Conservation (phyloP, 2,888 invertebrate species). For the Macaria notata region DNA sequence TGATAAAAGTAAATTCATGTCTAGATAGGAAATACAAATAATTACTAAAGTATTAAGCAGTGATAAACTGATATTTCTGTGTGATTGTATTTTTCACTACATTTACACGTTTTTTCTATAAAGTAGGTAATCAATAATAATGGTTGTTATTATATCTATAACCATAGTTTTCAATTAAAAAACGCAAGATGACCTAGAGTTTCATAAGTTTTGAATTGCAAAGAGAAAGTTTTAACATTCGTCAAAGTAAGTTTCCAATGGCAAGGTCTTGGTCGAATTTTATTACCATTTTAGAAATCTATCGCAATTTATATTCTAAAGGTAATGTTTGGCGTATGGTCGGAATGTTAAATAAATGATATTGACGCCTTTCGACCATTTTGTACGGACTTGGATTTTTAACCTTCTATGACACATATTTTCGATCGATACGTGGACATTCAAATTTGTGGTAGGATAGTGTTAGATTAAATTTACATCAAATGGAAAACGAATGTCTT, state of each 20-base stretch:
- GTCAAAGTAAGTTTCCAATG: slow-evolving; percentile 8
- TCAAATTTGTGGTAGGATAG: too few species aligned
- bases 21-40: too few species aligned
- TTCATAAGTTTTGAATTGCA: neutral
- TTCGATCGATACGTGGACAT: too few species aligned
- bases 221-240: slow-evolving; percentile 18
- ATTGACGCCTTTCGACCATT: neutral
- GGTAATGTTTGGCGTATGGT: slow-evolving; percentile 4
- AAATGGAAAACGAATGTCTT: too few species aligned
- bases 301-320: slow-evolving; percentile 14
- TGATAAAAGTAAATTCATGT: slow-evolving; percentile 2
- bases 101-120: neutral
- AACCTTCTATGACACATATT: too few species aligned
- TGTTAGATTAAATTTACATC: too few species aligned
- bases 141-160: neutral
- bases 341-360: slow-evolving; percentile 14
- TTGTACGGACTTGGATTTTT: too few species aligned
- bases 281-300: slow-evolving; percentile 21
- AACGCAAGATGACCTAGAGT: too few species aligned
- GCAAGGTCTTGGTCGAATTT: slow-evolving; percentile 19
- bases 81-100: neutral
- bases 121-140: neutral
- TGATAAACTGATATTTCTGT: too few species aligned
- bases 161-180: too few species aligned
- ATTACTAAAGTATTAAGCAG: too few species aligned